phyloP scores from a whole-genome alignment of 2,888 invertebrate genomes.

The Aromia moschata region DNA sequence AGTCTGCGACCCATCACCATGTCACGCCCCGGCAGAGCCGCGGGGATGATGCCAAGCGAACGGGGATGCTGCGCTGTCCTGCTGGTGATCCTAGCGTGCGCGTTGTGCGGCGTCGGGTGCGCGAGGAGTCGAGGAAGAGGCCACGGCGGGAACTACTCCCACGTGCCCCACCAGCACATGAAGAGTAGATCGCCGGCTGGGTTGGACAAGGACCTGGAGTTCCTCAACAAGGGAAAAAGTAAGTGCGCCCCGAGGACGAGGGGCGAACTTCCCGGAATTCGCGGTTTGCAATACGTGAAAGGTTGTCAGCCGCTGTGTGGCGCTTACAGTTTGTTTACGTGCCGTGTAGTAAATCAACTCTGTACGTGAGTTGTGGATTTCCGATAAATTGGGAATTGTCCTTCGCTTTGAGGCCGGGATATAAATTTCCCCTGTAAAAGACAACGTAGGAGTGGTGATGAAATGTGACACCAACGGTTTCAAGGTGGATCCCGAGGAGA shows the following conservation, averaged over 20 bases:
- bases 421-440: background rate
- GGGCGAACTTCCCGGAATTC: conserved; percentile 13
- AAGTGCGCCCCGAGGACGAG: conserved; percentile 48
- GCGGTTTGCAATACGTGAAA: conserved; percentile 33
- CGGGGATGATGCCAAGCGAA: conserved; percentile 42
- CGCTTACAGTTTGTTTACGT: conserved; percentile 23
- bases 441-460: background rate
- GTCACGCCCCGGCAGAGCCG: conserved; percentile 39
- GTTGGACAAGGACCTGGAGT: conserved; percentile 52
- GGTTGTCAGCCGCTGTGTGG: conserved; percentile 24
- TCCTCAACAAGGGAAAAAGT: conserved; percentile 60
- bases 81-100: conserved; percentile 37
- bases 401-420: background rate
- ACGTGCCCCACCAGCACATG: conserved; percentile 37
- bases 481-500: background rate
- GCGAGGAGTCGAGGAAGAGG: conserved; percentile 38
- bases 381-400: conserved; percentile 6
- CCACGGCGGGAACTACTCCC: conserved; percentile 28
- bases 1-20: conserved; percentile 34
- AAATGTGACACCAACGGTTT: background rate
- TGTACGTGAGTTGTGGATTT: conserved; percentile 18
- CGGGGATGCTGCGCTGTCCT: conserved; percentile 36
- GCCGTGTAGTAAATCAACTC: conserved; percentile 11
- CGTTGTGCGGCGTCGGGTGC: conserved; percentile 36
- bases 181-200: conserved; percentile 25